phyloP scores from a whole-genome alignment of 2,797 vertebrate genomes.

The Enteromius fasciolatus region DNA sequence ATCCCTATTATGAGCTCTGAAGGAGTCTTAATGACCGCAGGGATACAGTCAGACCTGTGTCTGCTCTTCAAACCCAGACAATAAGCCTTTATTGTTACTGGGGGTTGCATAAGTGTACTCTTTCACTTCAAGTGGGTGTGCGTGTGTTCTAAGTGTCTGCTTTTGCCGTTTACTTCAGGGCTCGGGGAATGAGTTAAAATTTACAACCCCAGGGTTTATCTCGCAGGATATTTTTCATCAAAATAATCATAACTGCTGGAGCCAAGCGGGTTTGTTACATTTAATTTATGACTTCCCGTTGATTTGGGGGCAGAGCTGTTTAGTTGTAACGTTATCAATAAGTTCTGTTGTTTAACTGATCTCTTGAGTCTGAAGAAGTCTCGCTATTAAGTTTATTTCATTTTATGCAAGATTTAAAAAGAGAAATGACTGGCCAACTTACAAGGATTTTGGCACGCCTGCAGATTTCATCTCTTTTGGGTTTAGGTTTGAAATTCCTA shows the following conservation, averaged over 20 bases:
- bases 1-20: constrained; percentile 58
- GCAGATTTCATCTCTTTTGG: neutral
- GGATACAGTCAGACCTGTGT: constrained; percentile 62
- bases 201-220: constrained; percentile 59
- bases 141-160: constrained; percentile 58
- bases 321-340: constrained; percentile 32
- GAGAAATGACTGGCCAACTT: neutral
- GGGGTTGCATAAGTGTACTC: constrained; percentile 59
- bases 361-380: constrained; percentile 9
- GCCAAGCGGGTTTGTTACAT: constrained; percentile 37
- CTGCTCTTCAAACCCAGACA: constrained; percentile 65
- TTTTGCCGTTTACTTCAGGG: constrained; percentile 65
- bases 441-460: constrained; percentile 7
- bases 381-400: neutral
- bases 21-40: constrained; percentile 60
- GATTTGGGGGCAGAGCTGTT: constrained; percentile 29
- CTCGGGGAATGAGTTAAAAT: constrained; percentile 51
- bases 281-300: constrained; percentile 42
- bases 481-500: neutral
- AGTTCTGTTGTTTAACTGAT: neutral
- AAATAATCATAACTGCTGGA: constrained; percentile 51
- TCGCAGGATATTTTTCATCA: constrained; percentile 60
- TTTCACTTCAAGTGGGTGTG: constrained; percentile 63
- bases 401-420: neutral
- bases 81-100: constrained; percentile 65